Base-by-base conservation (phyloP, 2,888 invertebrate species). In the Allolobophora icterica region DNA sequence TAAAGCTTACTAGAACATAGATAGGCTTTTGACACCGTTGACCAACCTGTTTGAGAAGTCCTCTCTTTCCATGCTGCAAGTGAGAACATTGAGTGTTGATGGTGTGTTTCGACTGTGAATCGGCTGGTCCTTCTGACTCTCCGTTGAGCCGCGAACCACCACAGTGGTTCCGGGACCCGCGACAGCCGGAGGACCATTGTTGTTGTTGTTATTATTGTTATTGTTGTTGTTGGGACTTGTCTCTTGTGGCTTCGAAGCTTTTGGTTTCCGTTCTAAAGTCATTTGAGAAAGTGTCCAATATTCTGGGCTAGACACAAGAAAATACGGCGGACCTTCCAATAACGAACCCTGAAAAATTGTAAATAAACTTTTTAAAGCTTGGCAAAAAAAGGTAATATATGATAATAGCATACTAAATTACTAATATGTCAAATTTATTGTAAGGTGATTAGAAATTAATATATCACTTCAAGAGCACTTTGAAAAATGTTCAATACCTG, bases 81-180 rank as follows among this genome's bases (percentile, higher is more conserved):
- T 94, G 58, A 95, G 93, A 35, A 95, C 94, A 91, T 95, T 94
- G 90, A 95, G 94, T 15, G 94, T 94, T 91, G 94, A 94, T 1
- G 95, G 95, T 91, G 94, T 94, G 93, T 95, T 95, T 42, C 95
- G 92, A 92, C 95, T 95, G 93, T 95, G 93, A 91, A 95, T 94
- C n/a, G 95, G 95, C 92, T 95, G 95, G 93, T 95, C 95, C 90
- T 90, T 90, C 33, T 42, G 52, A 24, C n/a, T 90, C 52, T 58
- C 71, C n/a, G 71, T 34, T 8, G 90, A 90, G 34, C 90, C 35
- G 83, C 33, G 24, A 6, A 52, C 19, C 30, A 34, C 71, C 34
- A 52, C 19, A 0, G 71, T 6, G 35, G 58, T 52, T 13, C 87
- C 87, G 38, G 87, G 30, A 87, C 87, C 87, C 6, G 35, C 35